Conservation (phyloP, 2,888 invertebrate genomes). For the Anoplius nigerrimus region DNA sequence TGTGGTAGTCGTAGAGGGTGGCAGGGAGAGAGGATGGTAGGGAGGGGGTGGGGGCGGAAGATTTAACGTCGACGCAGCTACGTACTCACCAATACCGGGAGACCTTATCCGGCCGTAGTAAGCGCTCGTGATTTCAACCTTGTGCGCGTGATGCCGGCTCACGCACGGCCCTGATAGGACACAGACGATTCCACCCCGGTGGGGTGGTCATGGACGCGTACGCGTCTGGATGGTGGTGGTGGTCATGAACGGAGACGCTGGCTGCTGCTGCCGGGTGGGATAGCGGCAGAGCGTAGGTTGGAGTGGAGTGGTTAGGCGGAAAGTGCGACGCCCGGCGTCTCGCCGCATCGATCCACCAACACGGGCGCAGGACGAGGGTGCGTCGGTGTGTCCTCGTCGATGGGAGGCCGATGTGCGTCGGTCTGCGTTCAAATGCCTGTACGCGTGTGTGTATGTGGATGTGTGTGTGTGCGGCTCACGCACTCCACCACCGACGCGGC, state of each 20-base stretch:
- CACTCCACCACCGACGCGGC: too few species aligned
- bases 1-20: not conserved
- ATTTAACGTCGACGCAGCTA: too few species aligned
- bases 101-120: not conserved
- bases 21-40: too few species aligned
- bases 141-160: slow-evolving; percentile 7
- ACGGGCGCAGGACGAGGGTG: slow-evolving; percentile 34
- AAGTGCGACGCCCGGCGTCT: slow-evolving; percentile 74
- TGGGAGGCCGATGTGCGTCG: slow-evolving; percentile 16
- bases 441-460: slow-evolving; percentile 18
- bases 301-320: slow-evolving; percentile 62
- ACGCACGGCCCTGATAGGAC: too few species aligned
- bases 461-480: not conserved
- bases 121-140: not conserved
- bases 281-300: slow-evolving; percentile 50
- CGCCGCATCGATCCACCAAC: slow-evolving; percentile 74
- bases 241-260: not conserved
- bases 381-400: not conserved
- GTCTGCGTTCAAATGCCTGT: too few species aligned
- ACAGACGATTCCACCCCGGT: not conserved
- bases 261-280: slow-evolving; percentile 25
- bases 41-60: too few species aligned
- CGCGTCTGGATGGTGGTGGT: slow-evolving; percentile 28
- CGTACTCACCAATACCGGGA: too few species aligned
- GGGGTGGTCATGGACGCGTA: slow-evolving; percentile 9